Evolutionary conservation across 2,113 vertebrate species (phyloP).

Genomic region (Callopanchax toddi): DNA sequence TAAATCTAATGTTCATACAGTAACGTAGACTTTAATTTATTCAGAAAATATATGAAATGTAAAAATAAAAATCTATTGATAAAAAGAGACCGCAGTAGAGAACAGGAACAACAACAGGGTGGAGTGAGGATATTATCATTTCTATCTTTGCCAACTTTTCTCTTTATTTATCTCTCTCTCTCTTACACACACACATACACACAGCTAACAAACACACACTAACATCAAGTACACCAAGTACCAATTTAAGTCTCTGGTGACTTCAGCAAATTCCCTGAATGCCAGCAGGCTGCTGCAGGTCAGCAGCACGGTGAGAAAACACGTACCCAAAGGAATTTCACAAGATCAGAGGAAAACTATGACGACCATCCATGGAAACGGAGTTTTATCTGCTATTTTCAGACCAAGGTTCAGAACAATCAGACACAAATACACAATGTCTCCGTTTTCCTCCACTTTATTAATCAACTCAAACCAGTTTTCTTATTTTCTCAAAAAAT

Average conservation of each 20-base stretch:
- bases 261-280: constrained; percentile 67
- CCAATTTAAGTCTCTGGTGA: constrained; percentile 40
- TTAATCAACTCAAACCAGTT: no score
- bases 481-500: no score
- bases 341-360: constrained; percentile 8
- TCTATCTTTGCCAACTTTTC: constrained; percentile 46
- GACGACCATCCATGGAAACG: background rate
- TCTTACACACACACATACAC: constrained; percentile 7
- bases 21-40: background rate
- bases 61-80: constrained; percentile 1
- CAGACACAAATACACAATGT: background rate
- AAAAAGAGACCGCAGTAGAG: constrained; percentile 1
- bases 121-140: constrained; percentile 39
- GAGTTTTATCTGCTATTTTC: background rate
- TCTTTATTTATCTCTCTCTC: no score
- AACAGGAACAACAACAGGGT: background rate
- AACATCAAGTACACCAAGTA: constrained; percentile 2
- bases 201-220: background rate
- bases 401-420: background rate
- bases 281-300: constrained; percentile 56
- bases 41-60: constrained; percentile 3
- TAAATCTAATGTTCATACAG: background rate
- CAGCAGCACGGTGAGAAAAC: constrained; percentile 22
- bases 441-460: no score
- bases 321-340: background rate